Evolutionary conservation across 2,888 invertebrate species (phyloP), one percentile per base, ranked within the genome.

Genomic region (Synergus laeviventris): DNA sequence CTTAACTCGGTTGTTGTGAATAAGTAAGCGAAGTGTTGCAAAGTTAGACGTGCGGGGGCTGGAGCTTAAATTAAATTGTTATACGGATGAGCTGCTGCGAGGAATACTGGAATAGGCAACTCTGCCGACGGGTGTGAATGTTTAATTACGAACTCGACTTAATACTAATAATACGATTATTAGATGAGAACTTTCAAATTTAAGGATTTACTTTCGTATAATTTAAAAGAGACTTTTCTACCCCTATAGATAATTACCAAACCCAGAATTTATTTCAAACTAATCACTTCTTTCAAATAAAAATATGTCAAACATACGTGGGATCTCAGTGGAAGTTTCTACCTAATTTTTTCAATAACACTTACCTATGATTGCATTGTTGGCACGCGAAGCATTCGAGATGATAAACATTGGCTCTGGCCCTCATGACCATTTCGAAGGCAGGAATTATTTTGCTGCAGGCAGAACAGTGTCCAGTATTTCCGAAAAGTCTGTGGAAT

Each of bases 381-480:
- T 97, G 97, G 93, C 97, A 97, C 86, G 97, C 97, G 91, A 97
- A 97, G 91, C 97, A 97, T 91, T 97, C 97, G 91, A 97, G 93
- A 92, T 97, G 97, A 92, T 97, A 97, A 82, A 97, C 97, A 91
- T 97, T 97, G 89, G 95, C 95, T 91, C 96, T 95, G 84, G 97
- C 97, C 91, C 97, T 93, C 97, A 98, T 97, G 87, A 97, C 97
- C 97, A 97, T 97, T 92, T 97, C 97, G 92, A 97, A 97, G 83
- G 97, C 97, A 80, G 97, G 97, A 91, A 97, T 97, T 90, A 95
- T 95, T 93, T 97, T 97, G 92, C 95, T 95, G 92, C 97, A 98
- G 77, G 97, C 97, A 85, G 97, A 95, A 91, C 97, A 97, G 91
- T 96, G 96, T 85, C 97, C 97, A 56, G 97, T 97, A 87, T 95